Conservation (phyloP, 2,888 invertebrate genomes). For the Podabrus alpinus region DNA sequence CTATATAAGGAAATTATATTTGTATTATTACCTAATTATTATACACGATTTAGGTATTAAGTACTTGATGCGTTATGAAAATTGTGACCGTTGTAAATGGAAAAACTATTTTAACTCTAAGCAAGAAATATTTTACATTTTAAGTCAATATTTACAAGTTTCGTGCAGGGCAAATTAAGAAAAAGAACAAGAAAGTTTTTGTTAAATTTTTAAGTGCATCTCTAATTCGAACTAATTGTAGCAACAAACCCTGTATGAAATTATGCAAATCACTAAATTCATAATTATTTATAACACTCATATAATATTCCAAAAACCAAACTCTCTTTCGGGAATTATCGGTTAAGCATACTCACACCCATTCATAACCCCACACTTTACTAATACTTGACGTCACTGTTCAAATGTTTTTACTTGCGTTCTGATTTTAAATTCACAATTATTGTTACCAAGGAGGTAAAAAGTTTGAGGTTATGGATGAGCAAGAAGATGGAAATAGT, state of each 20-base stretch:
- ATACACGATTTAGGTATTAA: background rate
- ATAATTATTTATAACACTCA: background rate
- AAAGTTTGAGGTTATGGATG: background rate
- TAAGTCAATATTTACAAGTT: background rate
- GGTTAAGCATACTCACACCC: background rate
- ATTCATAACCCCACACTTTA: background rate
- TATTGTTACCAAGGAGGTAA: too few relatives aligned
- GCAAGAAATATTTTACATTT: constrained; percentile 3
- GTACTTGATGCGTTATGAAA: background rate
- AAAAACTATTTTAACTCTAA: constrained; percentile 1
- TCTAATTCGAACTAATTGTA: background rate
- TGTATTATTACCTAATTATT: background rate
- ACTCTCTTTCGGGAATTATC: background rate
- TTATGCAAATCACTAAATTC: background rate
- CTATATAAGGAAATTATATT: background rate
- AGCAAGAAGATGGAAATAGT: background rate
- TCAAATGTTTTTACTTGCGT: background rate
- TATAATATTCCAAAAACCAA: background rate
- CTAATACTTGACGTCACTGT: background rate
- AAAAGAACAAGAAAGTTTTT: background rate
- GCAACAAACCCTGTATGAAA: background rate
- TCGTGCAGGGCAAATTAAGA: background rate
- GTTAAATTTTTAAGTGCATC: background rate
- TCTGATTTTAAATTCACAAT: background rate
- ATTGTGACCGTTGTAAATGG: constrained; percentile 2